Evolutionary conservation across 2,888 invertebrate species (phyloP), one percentile per base, ranked within the genome.

Genomic region (Latrodectus hesperus): DNA sequence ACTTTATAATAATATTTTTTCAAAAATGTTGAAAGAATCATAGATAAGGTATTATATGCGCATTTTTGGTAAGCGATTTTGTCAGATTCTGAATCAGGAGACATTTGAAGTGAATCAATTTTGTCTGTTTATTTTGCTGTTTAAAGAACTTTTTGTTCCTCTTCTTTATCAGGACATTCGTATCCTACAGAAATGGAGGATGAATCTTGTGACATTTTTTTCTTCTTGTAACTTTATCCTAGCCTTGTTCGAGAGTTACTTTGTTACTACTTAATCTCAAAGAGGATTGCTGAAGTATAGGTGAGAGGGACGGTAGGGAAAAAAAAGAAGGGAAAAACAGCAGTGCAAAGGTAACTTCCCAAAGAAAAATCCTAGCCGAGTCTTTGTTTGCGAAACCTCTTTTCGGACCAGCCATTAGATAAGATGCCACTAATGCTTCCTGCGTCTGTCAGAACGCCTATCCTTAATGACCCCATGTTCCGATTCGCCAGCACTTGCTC

Each of bases 381-480:
- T 81, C 81, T 77, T 87, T 87, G 81, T 81, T 87, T 86, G 80
- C 26, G n/a, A 72, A 71, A 70, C 71, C 68, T 80, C 68, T 60
- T 80, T 76, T 68, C 52, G 80, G 85, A 77, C 81, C 73, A 72
- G 76, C 86, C 86, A 87, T 87, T 87, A 87, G 86, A 87, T 87
- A 87, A 87, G 86, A 87, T 87, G 81, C 86, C 83, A 70, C 87
- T 88, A 88, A 88, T 88, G 87, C 78, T 88, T 83, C 83, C 87
- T 88, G 87, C 38, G 75, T 86, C 86, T 86, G 87, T 88, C 87
- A 81, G 87, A 64, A 74, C 86, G 17, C 38, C 74, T 71, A 22
- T 70, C 78, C 74, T 79, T 88, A 88, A 88, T 88, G 87, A 88
- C 87, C 87, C 78, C 77, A 73, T 88, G 87, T 88, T 88, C 87